These are phyloP conservation scores for Rhodinocichla rosea DNA, from an alignment of 2,113 vertebrate species.

Conservation along the genomic window DNA sequence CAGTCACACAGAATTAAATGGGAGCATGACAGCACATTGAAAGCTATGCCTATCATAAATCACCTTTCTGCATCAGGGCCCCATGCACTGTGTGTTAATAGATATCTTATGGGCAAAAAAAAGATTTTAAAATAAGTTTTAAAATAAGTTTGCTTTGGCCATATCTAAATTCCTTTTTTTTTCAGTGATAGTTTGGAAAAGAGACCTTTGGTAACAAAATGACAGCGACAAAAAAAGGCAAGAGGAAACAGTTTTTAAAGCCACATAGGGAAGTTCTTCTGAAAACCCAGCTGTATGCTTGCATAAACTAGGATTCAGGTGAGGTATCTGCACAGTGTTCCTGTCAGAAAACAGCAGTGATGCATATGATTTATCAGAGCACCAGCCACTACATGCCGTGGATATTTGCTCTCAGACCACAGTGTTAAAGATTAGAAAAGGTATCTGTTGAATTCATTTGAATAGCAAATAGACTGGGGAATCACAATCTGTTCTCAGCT, in stretches of 20 bases:
- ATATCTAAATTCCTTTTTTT: background rate
- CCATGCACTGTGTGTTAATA: background rate
- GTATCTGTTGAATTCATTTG: slow-evolving; percentile 59
- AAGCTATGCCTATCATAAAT: background rate
- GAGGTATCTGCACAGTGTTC: background rate
- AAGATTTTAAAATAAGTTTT: background rate
- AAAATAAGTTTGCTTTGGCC: background rate
- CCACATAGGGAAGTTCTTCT: background rate
- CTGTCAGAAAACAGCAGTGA: background rate
- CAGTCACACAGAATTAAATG: background rate
- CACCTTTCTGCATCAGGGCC: background rate
- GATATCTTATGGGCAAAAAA: fast-evolving
- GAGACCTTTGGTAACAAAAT: background rate
- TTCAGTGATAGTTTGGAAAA: background rate
- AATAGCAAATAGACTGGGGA: slow-evolving; percentile 53
- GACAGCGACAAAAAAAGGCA: background rate
- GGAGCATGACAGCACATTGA: background rate
- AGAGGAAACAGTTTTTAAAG: background rate
- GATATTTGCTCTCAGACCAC: slow-evolving; percentile 12
- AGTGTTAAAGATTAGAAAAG: slow-evolving; percentile 50
- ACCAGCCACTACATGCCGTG: background rate
- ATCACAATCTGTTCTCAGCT: slow-evolving; percentile 53
- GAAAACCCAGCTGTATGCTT: background rate
- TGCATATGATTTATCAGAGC: slow-evolving; percentile 8
- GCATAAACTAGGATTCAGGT: background rate